Evolutionary conservation across 2,888 invertebrate genomes (phyloP), one percentile per base, ranked within the genome.

Genomic region (Drosophila sordidapex): DNA sequence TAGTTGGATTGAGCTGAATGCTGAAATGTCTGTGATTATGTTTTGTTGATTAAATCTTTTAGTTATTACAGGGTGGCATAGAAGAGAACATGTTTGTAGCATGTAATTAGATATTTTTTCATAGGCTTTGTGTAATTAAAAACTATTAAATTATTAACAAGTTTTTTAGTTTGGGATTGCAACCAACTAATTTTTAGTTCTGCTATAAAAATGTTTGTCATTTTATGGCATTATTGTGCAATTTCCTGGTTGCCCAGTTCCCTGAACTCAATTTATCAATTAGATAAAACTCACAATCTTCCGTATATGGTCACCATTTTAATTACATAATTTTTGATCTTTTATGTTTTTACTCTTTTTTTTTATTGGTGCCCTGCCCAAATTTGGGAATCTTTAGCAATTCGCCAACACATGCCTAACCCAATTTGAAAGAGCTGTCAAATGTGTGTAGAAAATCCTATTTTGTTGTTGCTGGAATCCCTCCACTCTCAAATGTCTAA

Each of bases 381-480:
- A 53, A 52, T 60, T 52, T 35, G 69, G 72, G 59, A 46, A 76
- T 72, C 78, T 72, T 72, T 76, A 10, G 60, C 81, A 69, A 66
- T 77, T 73, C 68, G 77, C 78, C 81, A 76, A 79, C 80, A 75
- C 57, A 66, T 48, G 67, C 68, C 65, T 66, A 74, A 15, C 70
- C 66, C 70, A 75, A 79, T 71, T 79, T 62, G 62, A 68, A 64
- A 81, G 63, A 73, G 70, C 81, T 81, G 81, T 79, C 81, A 73
- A 70, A 38, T 74, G 66, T 73, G 60, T 60, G 54, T 65, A 53
- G 48, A 65, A 56, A 65, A 83, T 88, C 88, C 88, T 86, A 83
- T 88, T 83, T 88, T 43, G 63, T 58, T 40, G 36, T 61, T 40
- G 36, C 58, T 57, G 64, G 61, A 70, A 46, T 33, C 69, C 61